phyloP scores from a whole-genome alignment of 2,888 invertebrate species.

The Syrphus vitripennis region DNA sequence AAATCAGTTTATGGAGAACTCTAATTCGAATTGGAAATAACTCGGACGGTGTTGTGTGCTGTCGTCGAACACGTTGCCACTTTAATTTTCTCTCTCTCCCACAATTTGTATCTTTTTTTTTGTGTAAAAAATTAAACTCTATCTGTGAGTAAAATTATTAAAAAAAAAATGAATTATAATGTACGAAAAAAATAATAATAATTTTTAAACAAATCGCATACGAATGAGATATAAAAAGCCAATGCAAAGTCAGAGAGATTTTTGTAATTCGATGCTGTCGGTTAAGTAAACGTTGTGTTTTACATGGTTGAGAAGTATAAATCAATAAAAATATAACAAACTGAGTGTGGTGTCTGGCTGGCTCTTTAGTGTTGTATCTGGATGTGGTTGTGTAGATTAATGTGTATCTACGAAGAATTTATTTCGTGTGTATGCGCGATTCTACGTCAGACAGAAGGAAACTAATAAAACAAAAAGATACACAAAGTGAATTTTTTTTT shows the following conservation, averaged over 20 bases:
- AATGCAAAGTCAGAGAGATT: constrained; percentile 38
- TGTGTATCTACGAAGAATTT: constrained; percentile 1
- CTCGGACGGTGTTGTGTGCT: constrained; percentile 63
- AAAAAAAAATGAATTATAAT: neutral
- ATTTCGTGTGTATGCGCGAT: neutral
- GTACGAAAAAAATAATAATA: neutral
- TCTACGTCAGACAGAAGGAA: constrained; percentile 59
- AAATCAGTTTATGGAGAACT: constrained; percentile 71
- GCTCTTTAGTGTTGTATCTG: neutral
- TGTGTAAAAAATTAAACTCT: constrained; percentile 11
- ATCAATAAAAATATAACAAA: constrained; percentile 70
- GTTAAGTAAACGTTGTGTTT: constrained; percentile 53
- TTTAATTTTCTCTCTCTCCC: constrained; percentile 47
- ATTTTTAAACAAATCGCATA: constrained; percentile 19
- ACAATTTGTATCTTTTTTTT: constrained; percentile 11
- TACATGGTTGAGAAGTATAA: constrained; percentile 54
- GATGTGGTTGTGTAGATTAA: constrained; percentile 5
- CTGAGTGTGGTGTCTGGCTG: constrained; percentile 35
- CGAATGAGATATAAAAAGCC: constrained; percentile 53
- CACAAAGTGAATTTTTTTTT: constrained; percentile 7
- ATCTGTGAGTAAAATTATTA: constrained; percentile 32
- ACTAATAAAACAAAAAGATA: constrained; percentile 57
- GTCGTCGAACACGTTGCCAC: constrained; percentile 54
- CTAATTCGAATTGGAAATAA: constrained; percentile 68
- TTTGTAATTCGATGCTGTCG: constrained; percentile 66